Evolutionary conservation across 2,113 vertebrate genomes (phyloP).

Genomic region (Heterotilapia buettikoferi): DNA sequence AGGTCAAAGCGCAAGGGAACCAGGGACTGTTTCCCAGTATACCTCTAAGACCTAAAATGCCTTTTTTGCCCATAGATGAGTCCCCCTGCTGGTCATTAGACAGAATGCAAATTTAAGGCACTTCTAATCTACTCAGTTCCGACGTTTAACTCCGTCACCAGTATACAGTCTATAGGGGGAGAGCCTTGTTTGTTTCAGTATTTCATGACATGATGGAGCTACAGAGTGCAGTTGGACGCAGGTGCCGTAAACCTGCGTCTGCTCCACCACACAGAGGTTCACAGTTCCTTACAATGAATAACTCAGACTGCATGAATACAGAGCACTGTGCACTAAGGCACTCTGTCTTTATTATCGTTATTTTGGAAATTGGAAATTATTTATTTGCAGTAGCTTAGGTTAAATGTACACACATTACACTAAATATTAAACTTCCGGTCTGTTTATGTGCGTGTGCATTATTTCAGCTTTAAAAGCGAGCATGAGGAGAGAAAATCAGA

Average conservation of each 20-base stretch:
- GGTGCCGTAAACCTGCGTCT: rapidly evolving
- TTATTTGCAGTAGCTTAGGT: not conserved
- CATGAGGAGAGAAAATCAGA: rapidly evolving
- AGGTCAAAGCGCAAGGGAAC: not conserved
- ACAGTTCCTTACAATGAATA: not conserved
- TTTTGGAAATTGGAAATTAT: not conserved
- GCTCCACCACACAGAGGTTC: not conserved
- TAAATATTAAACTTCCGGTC: not conserved
- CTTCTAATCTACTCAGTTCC: not conserved
- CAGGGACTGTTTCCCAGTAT: not conserved
- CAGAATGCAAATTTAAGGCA: not conserved
- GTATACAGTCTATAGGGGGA: not conserved
- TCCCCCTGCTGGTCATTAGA: not conserved
- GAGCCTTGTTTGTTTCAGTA: not conserved
- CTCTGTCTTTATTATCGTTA: not conserved
- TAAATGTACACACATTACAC: not conserved
- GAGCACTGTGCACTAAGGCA: not conserved
- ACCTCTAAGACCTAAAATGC: not conserved
- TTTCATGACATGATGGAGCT: not conserved
- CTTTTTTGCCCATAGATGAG: not conserved
- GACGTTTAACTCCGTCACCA: not conserved
- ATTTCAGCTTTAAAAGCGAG: not conserved
- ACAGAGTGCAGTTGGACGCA: not conserved
- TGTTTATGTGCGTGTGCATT: not conserved
- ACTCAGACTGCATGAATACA: not conserved